Evolutionary conservation across 2,888 invertebrate genomes (phyloP), one percentile per base, ranked within the genome.

Genomic region (Ctena decussata): DNA sequence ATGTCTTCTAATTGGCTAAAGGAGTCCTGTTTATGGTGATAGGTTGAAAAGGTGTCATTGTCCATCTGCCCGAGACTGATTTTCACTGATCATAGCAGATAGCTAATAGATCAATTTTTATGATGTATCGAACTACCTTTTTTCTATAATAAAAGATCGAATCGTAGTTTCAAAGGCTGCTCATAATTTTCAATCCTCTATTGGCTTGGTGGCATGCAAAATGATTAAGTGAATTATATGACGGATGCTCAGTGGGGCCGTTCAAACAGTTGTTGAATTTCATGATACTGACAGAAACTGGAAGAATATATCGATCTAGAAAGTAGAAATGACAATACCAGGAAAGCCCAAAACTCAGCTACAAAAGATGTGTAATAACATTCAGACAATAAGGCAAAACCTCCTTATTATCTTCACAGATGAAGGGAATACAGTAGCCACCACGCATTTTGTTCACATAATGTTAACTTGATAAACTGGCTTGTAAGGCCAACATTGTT

Each of bases 111-210:
- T 65, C 65, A 65, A 65, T 65, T 65, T 65, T 65, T 65, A 65
- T 35, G 65, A 65, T 35, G 65, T 32, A 30, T 65, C 65, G 30
- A 60, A 35, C 24, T 30, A 35, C 65, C 12, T 57, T 18, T 53
- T 65, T 65, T 35, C 35, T 65, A 32, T 65, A 65, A 65, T 65
- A 65, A 65, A 53, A 65, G 65, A 65, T 65, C 65, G 65, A 65
- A 65, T 65, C 65, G 35, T 65, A 35, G 30, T 32, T 65, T 65
- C 65, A 65, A 65, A 65, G 65, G 65, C 30, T 32, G 65, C 32
- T 65, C 65, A 65, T 65, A 65, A 11, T 32, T 65, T 65, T 65
- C 65, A 65, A 53, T 35, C 32, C 65, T 30, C 65, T 32, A 65
- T 30, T 65, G 65, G 18, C 18, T 35, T 21, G 65, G 30, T 65